phyloP scores from a whole-genome alignment of 2,797 vertebrate genomes.

The Melanotaenia nigrans region DNA sequence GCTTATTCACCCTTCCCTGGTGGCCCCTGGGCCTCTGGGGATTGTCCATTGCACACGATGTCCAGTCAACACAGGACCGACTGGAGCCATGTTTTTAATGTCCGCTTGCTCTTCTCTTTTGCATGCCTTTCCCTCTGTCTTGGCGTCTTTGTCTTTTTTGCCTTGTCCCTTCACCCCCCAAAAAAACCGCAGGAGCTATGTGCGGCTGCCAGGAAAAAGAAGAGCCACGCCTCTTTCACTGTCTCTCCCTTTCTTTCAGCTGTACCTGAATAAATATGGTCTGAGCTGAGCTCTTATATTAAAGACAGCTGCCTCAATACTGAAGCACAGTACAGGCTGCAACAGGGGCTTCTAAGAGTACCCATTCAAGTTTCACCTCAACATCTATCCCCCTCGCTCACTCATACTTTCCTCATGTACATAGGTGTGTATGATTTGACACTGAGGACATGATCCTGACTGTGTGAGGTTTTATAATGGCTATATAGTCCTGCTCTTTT shows the following conservation, averaged over 20 bases:
- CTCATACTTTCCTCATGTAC: conserved; percentile 50
- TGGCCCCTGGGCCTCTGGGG: conserved; percentile 55
- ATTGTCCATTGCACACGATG: conserved; percentile 63
- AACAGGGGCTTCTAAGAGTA: conserved; percentile 65
- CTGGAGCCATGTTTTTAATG: conserved; percentile 59
- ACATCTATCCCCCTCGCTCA: conserved; percentile 14
- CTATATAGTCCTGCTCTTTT: conserved; percentile 43
- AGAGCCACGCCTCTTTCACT: conserved; percentile 68
- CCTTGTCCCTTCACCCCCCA: conserved; percentile 69
- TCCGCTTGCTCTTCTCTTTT: conserved; percentile 45
- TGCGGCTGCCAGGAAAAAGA: conserved; percentile 78
- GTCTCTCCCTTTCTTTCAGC: conserved; percentile 71
- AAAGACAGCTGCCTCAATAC: conserved; percentile 84
- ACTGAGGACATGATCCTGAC: conserved; percentile 50
- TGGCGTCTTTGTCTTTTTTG: conserved; percentile 59
- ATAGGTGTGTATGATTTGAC: conserved; percentile 67
- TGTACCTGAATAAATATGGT: conserved; percentile 85
- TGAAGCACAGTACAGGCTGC: conserved; percentile 58
- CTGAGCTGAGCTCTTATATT: conserved; percentile 80
- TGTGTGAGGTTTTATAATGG: conserved; percentile 54
- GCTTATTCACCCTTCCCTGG: conserved; percentile 56
- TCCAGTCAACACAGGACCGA: conserved; percentile 67
- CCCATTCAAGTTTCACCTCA: conserved; percentile 64
- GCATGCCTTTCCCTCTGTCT: conserved; percentile 39
- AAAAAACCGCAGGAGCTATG: conserved; percentile 74